phyloP scores from a whole-genome alignment of 53 echinoderm and acorn worm genomes.

The Zoroaster sp. region DNA sequence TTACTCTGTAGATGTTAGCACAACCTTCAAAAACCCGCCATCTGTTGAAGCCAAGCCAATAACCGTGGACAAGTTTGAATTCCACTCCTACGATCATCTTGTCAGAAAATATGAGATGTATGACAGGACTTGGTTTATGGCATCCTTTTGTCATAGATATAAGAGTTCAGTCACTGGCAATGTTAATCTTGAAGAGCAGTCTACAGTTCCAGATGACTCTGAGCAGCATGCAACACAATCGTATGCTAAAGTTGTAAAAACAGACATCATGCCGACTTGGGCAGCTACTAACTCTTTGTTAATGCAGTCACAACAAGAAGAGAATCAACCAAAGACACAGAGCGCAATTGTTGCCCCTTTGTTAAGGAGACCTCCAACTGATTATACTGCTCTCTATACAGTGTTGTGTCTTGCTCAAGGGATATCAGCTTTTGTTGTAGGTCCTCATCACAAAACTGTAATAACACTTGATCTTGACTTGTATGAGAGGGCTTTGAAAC shows the following conservation, averaged over 20 bases:
- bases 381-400: slow-evolving; percentile 59
- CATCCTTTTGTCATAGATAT: slow-evolving; percentile 12
- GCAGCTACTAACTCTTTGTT: slow-evolving; percentile 54
- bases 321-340: slow-evolving; percentile 21
- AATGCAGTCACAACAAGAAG: slow-evolving; percentile 26
- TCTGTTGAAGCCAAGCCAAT: too few relatives aligned
- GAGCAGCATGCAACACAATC: slow-evolving; percentile 1
- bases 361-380: slow-evolving; percentile 53
- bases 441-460: slow-evolving; percentile 38
- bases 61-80: too few relatives aligned
- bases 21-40: background rate
- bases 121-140: slow-evolving; percentile 35
- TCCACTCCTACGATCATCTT: too few relatives aligned
- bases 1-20: background rate
- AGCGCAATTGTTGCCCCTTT: slow-evolving; percentile 46
- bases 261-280: slow-evolving; percentile 54
- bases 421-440: slow-evolving; percentile 47
- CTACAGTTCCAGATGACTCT: background rate
- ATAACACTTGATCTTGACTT: slow-evolving; percentile 59
- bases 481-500: slow-evolving; percentile 58
- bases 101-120: slow-evolving; percentile 3
- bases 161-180: background rate
- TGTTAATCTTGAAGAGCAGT: background rate
- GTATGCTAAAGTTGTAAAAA: background rate
- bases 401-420: slow-evolving; percentile 55